Evolutionary conservation across 2,888 invertebrate genomes (phyloP).

Genomic region (Cyclophora albipunctata): DNA sequence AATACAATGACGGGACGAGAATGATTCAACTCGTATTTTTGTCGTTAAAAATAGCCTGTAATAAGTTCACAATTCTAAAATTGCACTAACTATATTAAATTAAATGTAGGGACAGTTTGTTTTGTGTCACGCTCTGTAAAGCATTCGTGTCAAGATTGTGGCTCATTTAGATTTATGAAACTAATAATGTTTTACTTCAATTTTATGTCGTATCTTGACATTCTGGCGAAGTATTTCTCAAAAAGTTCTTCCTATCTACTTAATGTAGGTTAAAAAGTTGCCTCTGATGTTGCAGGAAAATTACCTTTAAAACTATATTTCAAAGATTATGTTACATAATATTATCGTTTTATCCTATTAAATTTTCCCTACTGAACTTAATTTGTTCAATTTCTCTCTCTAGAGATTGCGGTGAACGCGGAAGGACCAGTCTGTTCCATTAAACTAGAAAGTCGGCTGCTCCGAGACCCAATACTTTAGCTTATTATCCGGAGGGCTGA

Average conservation of each 20-base stretch:
- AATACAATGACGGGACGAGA: too few species aligned
- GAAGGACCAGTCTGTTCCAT: conserved; percentile 21
- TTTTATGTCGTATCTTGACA: too few species aligned
- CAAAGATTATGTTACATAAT: not conserved
- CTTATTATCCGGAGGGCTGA: conserved; percentile 23
- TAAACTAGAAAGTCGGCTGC: conserved; percentile 21
- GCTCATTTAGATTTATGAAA: conserved; percentile 19
- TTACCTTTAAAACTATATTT: not conserved
- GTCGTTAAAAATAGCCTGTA: too few species aligned
- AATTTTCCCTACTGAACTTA: conserved; percentile 16
- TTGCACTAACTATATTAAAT: not conserved
- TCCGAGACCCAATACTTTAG: conserved; percentile 21
- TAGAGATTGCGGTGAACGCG: conserved; percentile 20
- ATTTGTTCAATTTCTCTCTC: conserved; percentile 22
- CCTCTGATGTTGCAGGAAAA: too few species aligned
- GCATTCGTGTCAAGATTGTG: conserved; percentile 13
- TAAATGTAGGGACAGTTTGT: conserved; percentile 8
- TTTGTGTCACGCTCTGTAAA: conserved; percentile 22
- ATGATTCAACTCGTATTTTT: too few species aligned
- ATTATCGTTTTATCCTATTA: conserved; percentile 15
- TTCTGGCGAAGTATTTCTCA: too few species aligned
- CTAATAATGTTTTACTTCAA: not conserved
- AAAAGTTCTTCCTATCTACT: too few species aligned
- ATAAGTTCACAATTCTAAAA: conserved; percentile 10
- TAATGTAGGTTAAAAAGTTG: too few species aligned